Base-by-base conservation (phyloP, 2,797 vertebrate genomes). In the Scomberomorus guttatus region DNA sequence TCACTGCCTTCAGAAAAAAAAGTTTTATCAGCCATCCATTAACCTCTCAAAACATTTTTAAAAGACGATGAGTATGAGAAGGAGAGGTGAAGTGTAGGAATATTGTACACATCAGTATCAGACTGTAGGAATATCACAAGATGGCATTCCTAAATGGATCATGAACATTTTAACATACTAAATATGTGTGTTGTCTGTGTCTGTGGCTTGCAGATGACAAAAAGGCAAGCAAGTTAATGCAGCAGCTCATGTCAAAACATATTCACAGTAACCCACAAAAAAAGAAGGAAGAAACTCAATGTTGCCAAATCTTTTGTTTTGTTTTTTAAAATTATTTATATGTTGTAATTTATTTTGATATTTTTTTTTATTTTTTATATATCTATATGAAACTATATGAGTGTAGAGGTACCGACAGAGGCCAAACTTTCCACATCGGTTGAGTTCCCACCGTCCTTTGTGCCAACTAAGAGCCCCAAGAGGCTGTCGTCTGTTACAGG, bases 271-370 rank as follows among this genome's bases (percentile, higher is more conserved):
- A 84, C 82, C 80, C 77, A 65, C 29, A 71, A 68, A 56, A 77
- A 81, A 85, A 62, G 79, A 77, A 81, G 65, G 59, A 82, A 87
- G 65, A 86, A 90, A 80, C 67, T 90, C 76, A 66, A 81, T 85
- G 72, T 95, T 96, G 95, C 95, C 95, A 96, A 96, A 95, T 92
- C 67, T 77, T 75, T 86, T 74, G 25, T 65, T 85, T 82, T 74
- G 0, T 81, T 88, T 76, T 79, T 70, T 84, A 77, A 25, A 72
- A 79, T 90, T 93, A 93, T 94, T 93, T 95, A 90, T 93, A 89
- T 89, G 82, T 94, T 91, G 75, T 94, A 91, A 94, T 94, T 93
- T 93, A 94, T 94, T 92, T 93, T 93, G 72, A 88, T 93, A 92
- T 90, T 78, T 90, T 86, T 86, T 81, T 80, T 75, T 80, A 82